These are phyloP conservation scores for Heliothis peltigera DNA, from an alignment of 2,888 invertebrate species.

Conservation along the genomic window DNA sequence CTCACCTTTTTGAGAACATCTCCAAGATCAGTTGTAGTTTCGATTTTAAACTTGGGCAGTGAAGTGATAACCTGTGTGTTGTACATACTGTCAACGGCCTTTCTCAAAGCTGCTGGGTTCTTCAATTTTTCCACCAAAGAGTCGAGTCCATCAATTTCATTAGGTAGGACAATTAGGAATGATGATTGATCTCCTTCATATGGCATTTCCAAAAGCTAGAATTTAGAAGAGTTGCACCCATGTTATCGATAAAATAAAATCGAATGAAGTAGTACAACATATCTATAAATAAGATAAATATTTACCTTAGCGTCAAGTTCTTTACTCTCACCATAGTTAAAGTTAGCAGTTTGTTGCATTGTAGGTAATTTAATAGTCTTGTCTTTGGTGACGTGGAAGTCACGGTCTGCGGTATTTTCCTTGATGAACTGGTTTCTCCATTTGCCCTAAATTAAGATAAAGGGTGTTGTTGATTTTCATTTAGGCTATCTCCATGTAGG, in stretches of 20 bases:
- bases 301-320: slow-evolving; percentile 80
- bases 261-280: too few species aligned
- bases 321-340: slow-evolving; percentile 74
- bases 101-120: slow-evolving; percentile 75
- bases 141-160: slow-evolving; percentile 91
- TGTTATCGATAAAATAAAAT: not conserved
- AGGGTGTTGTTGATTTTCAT: not conserved
- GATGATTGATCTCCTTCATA: slow-evolving; percentile 92
- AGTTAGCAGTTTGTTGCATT: slow-evolving; percentile 90
- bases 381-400: slow-evolving; percentile 91
- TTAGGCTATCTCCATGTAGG: not conserved
- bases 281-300: not conserved
- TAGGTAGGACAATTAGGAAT: slow-evolving; percentile 93
- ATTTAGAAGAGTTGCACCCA: slow-evolving; percentile 22
- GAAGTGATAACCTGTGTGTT: slow-evolving; percentile 90
- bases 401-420: slow-evolving; percentile 86
- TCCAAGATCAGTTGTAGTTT: slow-evolving; percentile 92
- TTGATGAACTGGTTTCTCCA: slow-evolving; percentile 92
- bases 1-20: slow-evolving; percentile 90
- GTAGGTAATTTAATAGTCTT: slow-evolving; percentile 91
- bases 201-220: slow-evolving; percentile 92
- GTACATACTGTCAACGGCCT: slow-evolving; percentile 80
- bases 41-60: slow-evolving; percentile 95
- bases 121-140: slow-evolving; percentile 91
- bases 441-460: slow-evolving; percentile 80